phyloP scores from a whole-genome alignment of 2,888 invertebrate genomes.

The Campopleginae sp. region DNA sequence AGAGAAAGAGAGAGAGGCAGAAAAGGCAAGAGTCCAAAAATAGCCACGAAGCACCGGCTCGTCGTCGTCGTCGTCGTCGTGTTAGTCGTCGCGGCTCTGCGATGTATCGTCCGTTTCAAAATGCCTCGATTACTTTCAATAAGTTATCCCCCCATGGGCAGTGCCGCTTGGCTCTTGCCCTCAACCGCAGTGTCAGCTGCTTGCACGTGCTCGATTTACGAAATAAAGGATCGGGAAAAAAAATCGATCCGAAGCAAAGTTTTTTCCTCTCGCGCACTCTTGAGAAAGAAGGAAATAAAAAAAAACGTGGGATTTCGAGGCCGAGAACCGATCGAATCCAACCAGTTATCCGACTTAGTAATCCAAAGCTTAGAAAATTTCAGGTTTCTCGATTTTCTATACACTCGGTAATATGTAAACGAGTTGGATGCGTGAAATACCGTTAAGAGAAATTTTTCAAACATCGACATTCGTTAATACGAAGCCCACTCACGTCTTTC shows the following conservation, averaged over 20 bases:
- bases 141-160: neutral
- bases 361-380: constrained; percentile 55
- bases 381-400: constrained; percentile 42
- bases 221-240: constrained; percentile 22
- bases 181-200: constrained; percentile 29
- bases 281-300: constrained; percentile 2
- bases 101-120: constrained; percentile 65
- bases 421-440: neutral
- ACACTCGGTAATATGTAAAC: neutral
- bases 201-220: constrained; percentile 55
- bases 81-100: constrained; percentile 49
- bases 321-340: constrained; percentile 43
- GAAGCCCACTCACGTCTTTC: neutral
- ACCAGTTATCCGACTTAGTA: constrained; percentile 49
- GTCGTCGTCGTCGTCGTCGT: constrained; percentile 34
- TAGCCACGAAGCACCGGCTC: constrained; percentile 63
- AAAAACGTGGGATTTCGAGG: constrained; percentile 41
- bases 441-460: neutral
- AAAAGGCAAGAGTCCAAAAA: constrained; percentile 57
- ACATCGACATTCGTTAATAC: neutral
- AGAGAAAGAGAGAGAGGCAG: neutral
- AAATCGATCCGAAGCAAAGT: neutral
- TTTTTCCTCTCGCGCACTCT: neutral
- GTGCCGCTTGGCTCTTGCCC: too few relatives aligned
- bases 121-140: constrained; percentile 43